Evolutionary conservation across 2,888 invertebrate species (phyloP).

Genomic region (Brenthis daphne): DNA sequence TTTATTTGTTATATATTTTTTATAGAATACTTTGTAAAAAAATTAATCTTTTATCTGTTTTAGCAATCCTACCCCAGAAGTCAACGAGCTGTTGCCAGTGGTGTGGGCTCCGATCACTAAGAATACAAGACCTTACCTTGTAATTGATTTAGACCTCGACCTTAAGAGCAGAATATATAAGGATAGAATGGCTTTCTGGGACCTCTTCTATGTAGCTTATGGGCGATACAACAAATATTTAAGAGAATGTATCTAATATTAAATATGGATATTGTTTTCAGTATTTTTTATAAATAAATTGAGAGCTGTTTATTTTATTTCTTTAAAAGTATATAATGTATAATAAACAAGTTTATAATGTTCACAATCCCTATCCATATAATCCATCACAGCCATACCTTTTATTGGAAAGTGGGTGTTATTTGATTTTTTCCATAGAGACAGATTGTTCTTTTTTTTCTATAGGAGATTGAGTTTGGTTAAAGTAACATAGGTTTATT

Average conservation of each 20-base stretch:
- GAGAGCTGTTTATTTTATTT: background rate
- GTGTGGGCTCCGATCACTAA: slow-evolving; percentile 57
- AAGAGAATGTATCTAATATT: slow-evolving; percentile 46
- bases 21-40: background rate
- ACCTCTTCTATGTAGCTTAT: slow-evolving; percentile 65
- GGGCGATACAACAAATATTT: slow-evolving; percentile 57
- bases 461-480: no score
- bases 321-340: background rate
- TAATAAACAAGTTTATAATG: no score
- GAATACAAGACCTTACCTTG: slow-evolving; percentile 58
- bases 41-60: slow-evolving; percentile 37
- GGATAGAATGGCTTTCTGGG: slow-evolving; percentile 73
- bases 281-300: background rate
- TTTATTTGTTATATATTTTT: background rate
- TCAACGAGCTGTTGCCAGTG: slow-evolving; percentile 55
- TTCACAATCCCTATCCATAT: no score
- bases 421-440: no score
- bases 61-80: slow-evolving; percentile 65
- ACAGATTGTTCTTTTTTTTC: no score
- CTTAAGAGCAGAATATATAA: slow-evolving; percentile 58
- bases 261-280: background rate
- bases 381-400: no score
- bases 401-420: no score
- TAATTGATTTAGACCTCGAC: slow-evolving; percentile 59
- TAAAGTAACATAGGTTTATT: no score